Percentiles rank a stretch among this genome's conserved stretches.
Conservation (phyloP, 1,140 invertebrate genomes). For the Paracyclopina nana region DNA sequence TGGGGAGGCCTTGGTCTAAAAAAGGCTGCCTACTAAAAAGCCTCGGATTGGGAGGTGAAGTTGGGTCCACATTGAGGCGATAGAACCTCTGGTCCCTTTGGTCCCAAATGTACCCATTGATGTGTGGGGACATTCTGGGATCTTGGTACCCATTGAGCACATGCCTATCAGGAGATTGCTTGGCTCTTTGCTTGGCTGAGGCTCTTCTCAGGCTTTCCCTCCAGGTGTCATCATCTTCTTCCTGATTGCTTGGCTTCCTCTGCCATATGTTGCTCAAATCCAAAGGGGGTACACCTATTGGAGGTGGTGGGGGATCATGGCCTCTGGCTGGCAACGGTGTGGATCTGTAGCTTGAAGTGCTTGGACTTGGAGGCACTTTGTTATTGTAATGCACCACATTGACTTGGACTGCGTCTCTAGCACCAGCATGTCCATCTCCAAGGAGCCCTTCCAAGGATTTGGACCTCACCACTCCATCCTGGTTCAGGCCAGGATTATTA, state of each 20-base stretch:
- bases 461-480: not conserved
- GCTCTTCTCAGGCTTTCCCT: constrained; percentile 50
- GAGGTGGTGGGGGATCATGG: constrained; percentile 7
- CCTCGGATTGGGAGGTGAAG: not conserved
- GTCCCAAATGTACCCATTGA: constrained; percentile 30
- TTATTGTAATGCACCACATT: too few relatives aligned
- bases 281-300: constrained; percentile 9
- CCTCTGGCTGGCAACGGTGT: constrained; percentile 8
- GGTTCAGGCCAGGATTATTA: not conserved
- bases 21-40: constrained; percentile 26
- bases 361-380: too few relatives aligned
- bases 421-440: constrained; percentile 3
- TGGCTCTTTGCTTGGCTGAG: constrained; percentile 49
- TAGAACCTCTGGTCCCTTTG: constrained; percentile 26
- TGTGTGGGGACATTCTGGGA: not conserved
- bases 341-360: not conserved
- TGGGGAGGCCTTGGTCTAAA: constrained; percentile 35
- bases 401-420: not conserved
- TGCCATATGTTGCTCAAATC: not conserved
- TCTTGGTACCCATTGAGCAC: not conserved
- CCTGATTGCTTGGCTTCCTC: constrained; percentile 26
- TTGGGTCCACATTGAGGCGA: constrained; percentile 6
- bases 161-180: not conserved
- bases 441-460: constrained; percentile 13
- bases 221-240: constrained; percentile 62